Evolutionary conservation across 1,140 invertebrate genomes (phyloP).

Genomic region (Drosophila quadrilineata): DNA sequence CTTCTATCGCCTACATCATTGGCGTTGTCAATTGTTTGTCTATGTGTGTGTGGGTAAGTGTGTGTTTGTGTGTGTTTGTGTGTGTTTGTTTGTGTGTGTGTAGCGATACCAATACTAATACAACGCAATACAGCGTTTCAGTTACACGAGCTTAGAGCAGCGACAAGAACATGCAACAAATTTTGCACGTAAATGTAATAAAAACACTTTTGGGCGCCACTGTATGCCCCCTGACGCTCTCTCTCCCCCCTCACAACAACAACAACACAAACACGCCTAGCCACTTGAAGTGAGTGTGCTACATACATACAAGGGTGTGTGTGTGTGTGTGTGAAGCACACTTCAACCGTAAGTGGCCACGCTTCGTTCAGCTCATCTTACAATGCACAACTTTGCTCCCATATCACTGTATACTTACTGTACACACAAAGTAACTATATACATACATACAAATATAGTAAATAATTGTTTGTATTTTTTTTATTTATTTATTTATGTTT

Average conservation of each 20-base stretch:
- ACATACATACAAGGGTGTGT: slow-evolving; percentile 16
- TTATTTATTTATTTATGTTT: slow-evolving; percentile 3
- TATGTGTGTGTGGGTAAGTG: no score
- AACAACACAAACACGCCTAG: slow-evolving; percentile 20
- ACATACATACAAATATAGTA: neutral
- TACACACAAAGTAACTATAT: slow-evolving; percentile 5
- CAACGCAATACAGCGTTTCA: slow-evolving; percentile 51
- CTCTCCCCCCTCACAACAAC: neutral
- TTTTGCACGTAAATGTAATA: slow-evolving; percentile 80
- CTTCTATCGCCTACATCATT: slow-evolving; percentile 5
- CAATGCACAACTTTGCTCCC: slow-evolving; percentile 26
- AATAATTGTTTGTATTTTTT: neutral
- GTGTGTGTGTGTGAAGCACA: slow-evolving; percentile 37
- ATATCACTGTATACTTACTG: neutral
- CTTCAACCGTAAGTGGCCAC: slow-evolving; percentile 49
- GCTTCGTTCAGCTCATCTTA: slow-evolving; percentile 40
- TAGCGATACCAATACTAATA: slow-evolving; percentile 55
- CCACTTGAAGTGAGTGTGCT: slow-evolving; percentile 45
- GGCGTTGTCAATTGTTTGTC: slow-evolving; percentile 54
- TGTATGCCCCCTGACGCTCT: no score
- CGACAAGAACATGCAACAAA: slow-evolving; percentile 77
- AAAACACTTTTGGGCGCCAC: no score
- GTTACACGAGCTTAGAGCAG: slow-evolving; percentile 51
- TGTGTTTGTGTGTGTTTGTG: no score
- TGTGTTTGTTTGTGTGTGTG: no score